Conservation (phyloP, 2,113 vertebrate genomes). For the Mixornis gularis region DNA sequence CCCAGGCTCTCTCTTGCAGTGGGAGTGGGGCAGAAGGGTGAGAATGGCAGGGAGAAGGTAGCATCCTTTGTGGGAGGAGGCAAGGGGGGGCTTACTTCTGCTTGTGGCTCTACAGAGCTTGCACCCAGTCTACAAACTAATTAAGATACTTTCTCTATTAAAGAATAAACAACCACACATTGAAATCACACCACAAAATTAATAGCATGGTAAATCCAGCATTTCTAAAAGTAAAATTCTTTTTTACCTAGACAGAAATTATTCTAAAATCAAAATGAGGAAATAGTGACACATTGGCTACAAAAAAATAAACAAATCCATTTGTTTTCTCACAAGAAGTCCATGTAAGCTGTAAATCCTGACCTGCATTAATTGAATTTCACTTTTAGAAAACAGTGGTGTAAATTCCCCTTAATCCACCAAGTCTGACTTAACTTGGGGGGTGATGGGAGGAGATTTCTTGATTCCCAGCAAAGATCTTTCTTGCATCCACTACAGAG, state of each 20-base stretch:
- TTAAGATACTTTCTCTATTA: neutral
- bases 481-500: constrained; percentile 4
- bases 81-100: neutral
- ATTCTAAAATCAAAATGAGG: neutral
- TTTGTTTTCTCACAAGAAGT: neutral
- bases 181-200: neutral
- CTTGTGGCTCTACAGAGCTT: neutral
- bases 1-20: constrained; percentile 37
- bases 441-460: neutral
- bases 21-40: neutral
- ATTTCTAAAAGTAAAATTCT: neutral
- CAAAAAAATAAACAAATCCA: neutral
- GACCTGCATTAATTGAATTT: neutral
- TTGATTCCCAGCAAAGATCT: constrained; percentile 8
- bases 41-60: neutral
- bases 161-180: neutral
- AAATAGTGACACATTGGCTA: neutral
- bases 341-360: neutral
- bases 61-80: neutral
- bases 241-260: neutral
- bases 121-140: neutral
- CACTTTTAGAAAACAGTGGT: constrained; percentile 2
- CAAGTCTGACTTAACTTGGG: neutral
- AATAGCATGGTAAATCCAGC: neutral
- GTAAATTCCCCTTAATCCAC: neutral